Conservation (phyloP, 2,113 vertebrate species). For the Seriola rivoliana region DNA sequence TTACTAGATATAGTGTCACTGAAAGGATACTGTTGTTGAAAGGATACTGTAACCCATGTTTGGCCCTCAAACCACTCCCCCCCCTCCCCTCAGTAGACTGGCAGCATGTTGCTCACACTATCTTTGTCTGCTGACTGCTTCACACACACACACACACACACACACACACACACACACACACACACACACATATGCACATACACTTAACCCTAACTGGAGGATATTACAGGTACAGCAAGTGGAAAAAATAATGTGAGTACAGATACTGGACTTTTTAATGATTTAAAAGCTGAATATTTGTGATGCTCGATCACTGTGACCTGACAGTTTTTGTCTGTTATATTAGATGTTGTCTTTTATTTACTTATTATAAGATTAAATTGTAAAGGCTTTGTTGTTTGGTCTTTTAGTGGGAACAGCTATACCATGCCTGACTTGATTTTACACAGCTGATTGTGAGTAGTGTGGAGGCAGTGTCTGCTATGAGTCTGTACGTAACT, state of each 20-base stretch:
- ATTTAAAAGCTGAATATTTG: background rate
- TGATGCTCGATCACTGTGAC: background rate
- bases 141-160: slow-evolving; percentile 39
- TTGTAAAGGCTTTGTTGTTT: background rate
- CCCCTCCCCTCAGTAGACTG: background rate
- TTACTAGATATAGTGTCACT: background rate
- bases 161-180: slow-evolving; percentile 22
- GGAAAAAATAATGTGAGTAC: slow-evolving; percentile 65
- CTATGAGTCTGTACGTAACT: background rate
- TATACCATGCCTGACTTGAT: background rate
- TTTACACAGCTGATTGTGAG: background rate
- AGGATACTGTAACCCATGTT: slow-evolving; percentile 10
- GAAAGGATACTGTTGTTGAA: slow-evolving; percentile 6
- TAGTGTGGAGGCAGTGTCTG: background rate
- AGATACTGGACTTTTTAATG: background rate
- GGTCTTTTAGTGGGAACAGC: background rate
- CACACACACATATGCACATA: slow-evolving; percentile 5
- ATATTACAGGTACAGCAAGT: slow-evolving; percentile 36
- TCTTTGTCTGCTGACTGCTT: slow-evolving; percentile 49
- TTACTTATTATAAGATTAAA: background rate
- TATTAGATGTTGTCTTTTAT: background rate
- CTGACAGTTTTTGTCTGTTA: background rate
- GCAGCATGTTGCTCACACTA: slow-evolving; percentile 48
- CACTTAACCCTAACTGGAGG: background rate
- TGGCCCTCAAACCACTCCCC: slow-evolving; percentile 57